phyloP scores from a whole-genome alignment of 2,113 vertebrate genomes.

The human region DNA sequence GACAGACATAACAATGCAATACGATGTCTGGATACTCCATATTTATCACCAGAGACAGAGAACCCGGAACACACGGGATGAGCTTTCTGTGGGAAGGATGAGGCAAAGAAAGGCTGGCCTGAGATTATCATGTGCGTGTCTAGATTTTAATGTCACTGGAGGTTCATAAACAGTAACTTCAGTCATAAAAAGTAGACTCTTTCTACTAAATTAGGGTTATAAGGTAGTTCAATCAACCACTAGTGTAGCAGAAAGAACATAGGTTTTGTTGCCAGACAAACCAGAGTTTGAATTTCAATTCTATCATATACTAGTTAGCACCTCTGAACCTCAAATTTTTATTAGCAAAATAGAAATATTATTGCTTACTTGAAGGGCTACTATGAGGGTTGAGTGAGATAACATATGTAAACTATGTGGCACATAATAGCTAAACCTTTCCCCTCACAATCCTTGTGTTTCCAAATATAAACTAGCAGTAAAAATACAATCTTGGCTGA shows the following conservation, averaged over 20 bases:
- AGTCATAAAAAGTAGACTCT: background rate
- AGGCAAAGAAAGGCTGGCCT: background rate
- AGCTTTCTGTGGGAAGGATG: background rate
- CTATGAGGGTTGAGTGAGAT: background rate
- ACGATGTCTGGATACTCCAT: background rate
- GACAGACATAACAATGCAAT: conserved; percentile 13
- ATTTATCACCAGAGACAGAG: background rate
- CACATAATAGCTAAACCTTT: background rate
- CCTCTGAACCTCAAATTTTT: background rate
- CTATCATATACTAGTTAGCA: background rate
- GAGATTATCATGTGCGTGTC: background rate
- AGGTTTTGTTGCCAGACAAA: background rate
- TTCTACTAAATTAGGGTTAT: background rate
- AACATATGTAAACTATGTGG: background rate
- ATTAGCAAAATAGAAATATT: background rate
- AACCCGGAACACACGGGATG: background rate
- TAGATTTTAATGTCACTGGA: background rate
- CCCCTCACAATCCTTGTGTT: background rate
- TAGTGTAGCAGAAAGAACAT: background rate
- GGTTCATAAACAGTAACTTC: background rate
- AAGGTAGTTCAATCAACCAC: background rate
- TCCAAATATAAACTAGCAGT: background rate
- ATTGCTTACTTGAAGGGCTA: background rate
- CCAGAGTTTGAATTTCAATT: background rate
- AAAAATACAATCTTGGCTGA: background rate